Conservation (phyloP, 2,888 invertebrate species). For the Lottia scabra region DNA sequence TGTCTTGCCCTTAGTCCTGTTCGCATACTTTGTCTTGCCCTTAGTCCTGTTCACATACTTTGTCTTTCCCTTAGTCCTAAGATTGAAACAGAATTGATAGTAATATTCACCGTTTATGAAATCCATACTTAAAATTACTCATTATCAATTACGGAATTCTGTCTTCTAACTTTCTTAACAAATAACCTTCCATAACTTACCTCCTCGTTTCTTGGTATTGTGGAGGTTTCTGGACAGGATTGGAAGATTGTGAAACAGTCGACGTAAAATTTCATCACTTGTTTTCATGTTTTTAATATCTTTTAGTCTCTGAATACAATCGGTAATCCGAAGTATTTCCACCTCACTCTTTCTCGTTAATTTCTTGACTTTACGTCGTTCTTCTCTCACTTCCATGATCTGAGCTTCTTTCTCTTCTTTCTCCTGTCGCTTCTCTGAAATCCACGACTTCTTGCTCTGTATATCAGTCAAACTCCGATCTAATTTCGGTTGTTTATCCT, state of each 20-base stretch:
- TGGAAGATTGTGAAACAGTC: slow-evolving; percentile 61
- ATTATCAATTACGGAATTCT: no score
- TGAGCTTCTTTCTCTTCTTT: slow-evolving; percentile 36
- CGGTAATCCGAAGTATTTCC: slow-evolving; percentile 48
- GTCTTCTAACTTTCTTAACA: no score
- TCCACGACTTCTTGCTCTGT: slow-evolving; percentile 43
- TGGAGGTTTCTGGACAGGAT: slow-evolving; percentile 30
- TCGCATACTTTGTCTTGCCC: no score
- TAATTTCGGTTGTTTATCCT: slow-evolving; percentile 40
- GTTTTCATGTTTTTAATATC: slow-evolving; percentile 56
- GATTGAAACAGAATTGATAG: no score
- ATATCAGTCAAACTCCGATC: slow-evolving; percentile 51
- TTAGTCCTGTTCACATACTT: no score
- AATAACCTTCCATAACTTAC: no score
- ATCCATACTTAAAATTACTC: no score
- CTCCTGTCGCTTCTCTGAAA: slow-evolving; percentile 38
- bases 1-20: no score
- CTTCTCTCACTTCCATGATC: slow-evolving; percentile 35
- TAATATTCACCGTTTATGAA: no score
- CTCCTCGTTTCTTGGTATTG: slow-evolving; percentile 18
- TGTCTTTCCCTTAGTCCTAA: no score
- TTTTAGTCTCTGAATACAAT: slow-evolving; percentile 47
- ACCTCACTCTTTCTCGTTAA: slow-evolving; percentile 43
- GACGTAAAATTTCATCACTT: slow-evolving; percentile 55
- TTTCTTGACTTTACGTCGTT: slow-evolving; percentile 34